Base-by-base conservation (phyloP, 1,140 invertebrate species). In the Planococcus citri region DNA sequence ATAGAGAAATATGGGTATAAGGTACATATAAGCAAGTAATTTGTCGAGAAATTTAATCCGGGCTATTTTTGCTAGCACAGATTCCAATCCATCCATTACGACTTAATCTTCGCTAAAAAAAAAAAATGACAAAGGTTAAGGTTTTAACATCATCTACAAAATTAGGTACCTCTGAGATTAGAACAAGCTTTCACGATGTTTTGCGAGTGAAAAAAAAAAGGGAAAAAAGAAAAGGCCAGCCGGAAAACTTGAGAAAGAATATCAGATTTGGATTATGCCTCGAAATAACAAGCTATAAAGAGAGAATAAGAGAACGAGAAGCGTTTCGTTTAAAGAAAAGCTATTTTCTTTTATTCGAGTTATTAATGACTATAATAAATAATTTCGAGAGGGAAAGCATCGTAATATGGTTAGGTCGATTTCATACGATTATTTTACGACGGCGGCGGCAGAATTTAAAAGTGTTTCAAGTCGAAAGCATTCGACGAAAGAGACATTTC, bases 291-390 rank as follows among this genome's bases (percentile, higher is more conserved):
- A 51, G 41, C 17, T 51, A 51, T 51, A 51, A 51, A 51, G 14
- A 51, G 17, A 51, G 41, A 51, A 20, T 51, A 51, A 51, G 41
- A 20, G n/a, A 51, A 51, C 3, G 41, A 20, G 17, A 51, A 51
- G 6, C 41, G 41, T 51, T 51, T 51, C 6, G 41, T 51, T 51
- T 51, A 51, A 51, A 6, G 41, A 51, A 51, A 51, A 51, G 41
- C 41, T 17, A 51, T 51, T 51, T 51, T 51, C 41, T 51, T 51
- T 51, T 51, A 51, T 51, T 51, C 17, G 41, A 51, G 12, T 51
- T 51, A 51, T 51, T 51, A 51, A 51, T 51, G 41, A 51, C 41
- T 17, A n/a, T 51, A 51, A 51, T 51, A 51, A 51, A 51, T 51
- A 51, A 51, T 51, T 51, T 51, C 29, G 29, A 51, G 17, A 51